These are phyloP conservation scores for Glyptemys insculpta DNA, from an alignment of 2,797 vertebrate genomes.

Conservation along the genomic window DNA sequence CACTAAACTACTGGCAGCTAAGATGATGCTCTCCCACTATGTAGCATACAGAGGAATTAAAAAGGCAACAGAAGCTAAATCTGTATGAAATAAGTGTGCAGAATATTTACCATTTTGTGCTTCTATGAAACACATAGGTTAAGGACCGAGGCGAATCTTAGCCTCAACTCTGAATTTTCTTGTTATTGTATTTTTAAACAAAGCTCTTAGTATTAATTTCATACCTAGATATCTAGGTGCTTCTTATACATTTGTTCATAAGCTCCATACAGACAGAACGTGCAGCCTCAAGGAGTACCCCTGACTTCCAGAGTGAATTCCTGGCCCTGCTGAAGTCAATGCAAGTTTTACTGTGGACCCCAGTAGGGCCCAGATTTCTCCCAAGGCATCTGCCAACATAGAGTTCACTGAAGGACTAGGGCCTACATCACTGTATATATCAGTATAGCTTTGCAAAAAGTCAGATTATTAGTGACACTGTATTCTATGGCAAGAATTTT, in stretches of 20 bases:
- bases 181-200: background rate
- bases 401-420: background rate
- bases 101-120: background rate
- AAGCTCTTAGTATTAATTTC: background rate
- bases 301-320: fast-evolving
- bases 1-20: background rate
- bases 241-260: background rate
- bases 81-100: background rate
- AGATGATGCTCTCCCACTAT: background rate
- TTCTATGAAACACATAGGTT: background rate
- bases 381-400: background rate
- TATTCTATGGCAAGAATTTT: conserved; percentile 28
- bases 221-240: background rate
- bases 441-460: background rate
- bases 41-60: background rate
- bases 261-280: background rate
- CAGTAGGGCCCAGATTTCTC: fast-evolving
- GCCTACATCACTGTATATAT: background rate
- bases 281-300: background rate
- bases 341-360: background rate
- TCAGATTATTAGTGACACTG: background rate
- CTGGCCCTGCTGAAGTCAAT: background rate
- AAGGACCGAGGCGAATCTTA: background rate
- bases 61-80: background rate
- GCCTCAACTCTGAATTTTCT: background rate